A percentile compares a stretch with the other conserved stretches of the same genome.
Conservation (phyloP, 1,140 invertebrate genomes). For the Eufriesea mexicana region DNA sequence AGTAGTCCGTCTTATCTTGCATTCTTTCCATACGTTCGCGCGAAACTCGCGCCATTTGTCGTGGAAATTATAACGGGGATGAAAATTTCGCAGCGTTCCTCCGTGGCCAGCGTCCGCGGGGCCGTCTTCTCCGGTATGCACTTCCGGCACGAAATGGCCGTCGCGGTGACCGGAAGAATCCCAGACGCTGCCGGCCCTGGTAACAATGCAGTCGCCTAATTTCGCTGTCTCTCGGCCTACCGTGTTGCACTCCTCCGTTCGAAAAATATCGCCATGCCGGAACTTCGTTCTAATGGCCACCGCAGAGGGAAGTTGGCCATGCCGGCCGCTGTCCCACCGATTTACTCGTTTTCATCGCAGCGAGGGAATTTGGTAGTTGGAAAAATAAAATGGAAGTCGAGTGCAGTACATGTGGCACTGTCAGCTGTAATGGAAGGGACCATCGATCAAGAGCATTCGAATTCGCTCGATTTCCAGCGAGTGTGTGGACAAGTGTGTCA, state of each 20-base stretch:
- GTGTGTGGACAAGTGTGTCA: no score
- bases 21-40: conserved; percentile 22
- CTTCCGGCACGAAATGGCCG: conserved; percentile 20
- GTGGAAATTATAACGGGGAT: conserved; percentile 34
- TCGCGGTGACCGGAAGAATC: conserved; percentile 19
- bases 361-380: no score
- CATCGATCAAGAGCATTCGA: no score
- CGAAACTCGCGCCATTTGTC: conserved; percentile 20
- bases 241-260: neutral
- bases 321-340: no score
- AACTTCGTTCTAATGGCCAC: conserved; percentile 6
- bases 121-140: neutral
- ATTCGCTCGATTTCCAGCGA: no score
- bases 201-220: conserved; percentile 32
- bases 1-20: conserved; percentile 9
- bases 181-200: conserved; percentile 14
- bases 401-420: no score
- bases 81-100: conserved; percentile 45
- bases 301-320: no score
- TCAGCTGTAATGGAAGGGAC: no score
- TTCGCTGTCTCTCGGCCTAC: conserved; percentile 6
- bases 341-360: no score
- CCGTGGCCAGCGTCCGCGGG: neutral
- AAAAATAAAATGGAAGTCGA: no score
- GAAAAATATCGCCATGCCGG: conserved; percentile 12